Base-by-base conservation (phyloP, 2,797 vertebrate species). In the Lophotriccus pileatus region DNA sequence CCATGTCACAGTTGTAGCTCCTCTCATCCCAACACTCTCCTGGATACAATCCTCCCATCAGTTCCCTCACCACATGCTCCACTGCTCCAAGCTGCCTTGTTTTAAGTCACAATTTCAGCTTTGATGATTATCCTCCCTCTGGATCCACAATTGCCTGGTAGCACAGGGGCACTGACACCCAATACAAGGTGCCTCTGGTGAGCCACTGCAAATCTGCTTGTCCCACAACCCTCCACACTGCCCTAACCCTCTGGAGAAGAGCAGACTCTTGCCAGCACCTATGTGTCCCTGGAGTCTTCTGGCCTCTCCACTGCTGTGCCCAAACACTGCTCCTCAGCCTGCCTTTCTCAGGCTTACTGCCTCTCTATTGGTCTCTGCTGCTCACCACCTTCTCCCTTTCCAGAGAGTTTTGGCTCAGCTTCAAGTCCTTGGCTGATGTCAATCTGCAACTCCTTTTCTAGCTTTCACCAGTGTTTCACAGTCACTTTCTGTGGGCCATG, bases 361-460 rank as follows among this genome's bases (percentile, higher is more conserved):
- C 49, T 94, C 89, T 79, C 58, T 56, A 59, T 73, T 0, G 0
- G 43, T 27, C 75, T 82, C 92, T 75, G 67, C 36, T 93, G 55
- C 30, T 90, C 74, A 53, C 47, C 24, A 14, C 28, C 22, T 55
- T 67, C 46, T 75, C 46, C 59, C 63, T 78, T 69, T 76, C 66
- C 89, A 78, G 36, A 69, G 62, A 78, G 37, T 25, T 86, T 81
- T 93, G 94, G 89, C 89, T 73, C 81, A 44, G 0, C 28, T 78
- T 86, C 94, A 93, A 88, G 52, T 56, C 68, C 34, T 91, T 92
- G 75, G 84, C 59, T 95, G 78, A 92, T 93, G 72, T 90, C 81
- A 95, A 70, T 80, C 87, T 87, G 66, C 59, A 88, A 49, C 39
- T 92, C 77, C 74, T 80, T 95, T 91, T 82, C 94, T 82, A 90